These are phyloP conservation scores for Fistularia tabacaria DNA, from an alignment of 2,797 vertebrate species.

Conservation along the genomic window DNA sequence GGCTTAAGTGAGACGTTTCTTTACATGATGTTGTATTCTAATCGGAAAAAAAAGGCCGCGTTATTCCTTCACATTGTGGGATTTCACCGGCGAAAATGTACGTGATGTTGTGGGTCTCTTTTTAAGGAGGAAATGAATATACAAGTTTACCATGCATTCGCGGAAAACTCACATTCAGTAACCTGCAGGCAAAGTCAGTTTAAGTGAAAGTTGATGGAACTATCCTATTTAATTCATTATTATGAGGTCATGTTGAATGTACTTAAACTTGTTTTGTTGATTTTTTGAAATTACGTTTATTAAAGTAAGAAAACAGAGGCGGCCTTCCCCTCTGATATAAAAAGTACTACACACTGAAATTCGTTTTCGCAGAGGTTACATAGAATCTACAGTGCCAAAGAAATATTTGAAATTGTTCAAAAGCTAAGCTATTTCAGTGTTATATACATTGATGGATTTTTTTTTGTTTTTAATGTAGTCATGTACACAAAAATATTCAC, in stretches of 20 bases:
- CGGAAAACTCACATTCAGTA: slow-evolving; percentile 22
- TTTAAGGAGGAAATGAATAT: not conserved
- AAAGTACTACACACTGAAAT: too few species aligned
- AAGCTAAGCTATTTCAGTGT: not conserved
- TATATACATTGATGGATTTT: too few species aligned
- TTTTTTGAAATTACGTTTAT: too few species aligned
- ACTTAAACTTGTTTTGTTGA: too few species aligned
- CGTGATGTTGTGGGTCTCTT: too few species aligned
- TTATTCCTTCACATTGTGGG: slow-evolving; percentile 26
- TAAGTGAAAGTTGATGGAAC: slow-evolving; percentile 9
- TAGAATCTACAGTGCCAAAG: not conserved
- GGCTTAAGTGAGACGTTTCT: slow-evolving; percentile 84
- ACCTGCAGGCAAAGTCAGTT: slow-evolving; percentile 6
- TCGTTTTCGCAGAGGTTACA: too few species aligned
- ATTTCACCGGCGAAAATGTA: not conserved
- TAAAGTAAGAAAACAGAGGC: too few species aligned
- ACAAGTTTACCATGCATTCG: slow-evolving; percentile 14
- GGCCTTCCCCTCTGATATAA: too few species aligned
- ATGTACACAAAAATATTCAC: slow-evolving; percentile 6
- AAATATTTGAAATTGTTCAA: not conserved
- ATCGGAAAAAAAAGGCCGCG: slow-evolving; percentile 56
- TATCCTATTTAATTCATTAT: slow-evolving; percentile 16
- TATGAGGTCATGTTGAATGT: slow-evolving; percentile 18
- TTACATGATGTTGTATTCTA: not conserved
- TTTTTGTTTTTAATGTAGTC: slow-evolving; percentile 15